Evolutionary conservation across 2,113 vertebrate genomes (phyloP).

Genomic region (Tympanuchus pallidicinctus): DNA sequence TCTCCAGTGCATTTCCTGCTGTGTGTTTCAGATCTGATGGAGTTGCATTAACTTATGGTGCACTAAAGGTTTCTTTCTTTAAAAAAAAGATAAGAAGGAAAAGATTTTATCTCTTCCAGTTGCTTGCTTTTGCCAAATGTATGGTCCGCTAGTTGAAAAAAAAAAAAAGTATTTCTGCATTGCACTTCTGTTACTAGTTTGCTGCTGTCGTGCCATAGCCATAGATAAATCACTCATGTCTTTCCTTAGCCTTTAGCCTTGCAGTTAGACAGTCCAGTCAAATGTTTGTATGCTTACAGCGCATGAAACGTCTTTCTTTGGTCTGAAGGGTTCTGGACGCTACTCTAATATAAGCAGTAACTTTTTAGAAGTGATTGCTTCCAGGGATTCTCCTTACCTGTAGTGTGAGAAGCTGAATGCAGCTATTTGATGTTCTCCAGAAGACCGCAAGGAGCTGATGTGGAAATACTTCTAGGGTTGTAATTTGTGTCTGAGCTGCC

Average conservation of each 20-base stretch:
- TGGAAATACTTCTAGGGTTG: background rate
- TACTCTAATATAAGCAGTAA: background rate
- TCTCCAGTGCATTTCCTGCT: background rate
- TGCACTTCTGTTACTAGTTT: background rate
- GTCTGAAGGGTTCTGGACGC: background rate
- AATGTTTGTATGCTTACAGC: background rate
- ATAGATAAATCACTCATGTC: background rate
- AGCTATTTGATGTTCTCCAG: background rate
- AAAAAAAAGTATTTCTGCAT: background rate
- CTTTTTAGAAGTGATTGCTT: background rate
- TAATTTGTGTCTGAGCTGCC: background rate
- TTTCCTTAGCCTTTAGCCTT: background rate
- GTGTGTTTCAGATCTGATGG: background rate
- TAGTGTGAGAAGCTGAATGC: background rate
- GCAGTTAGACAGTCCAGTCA: background rate
- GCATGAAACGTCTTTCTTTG: background rate
- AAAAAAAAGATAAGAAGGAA: background rate
- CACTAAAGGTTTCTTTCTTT: background rate
- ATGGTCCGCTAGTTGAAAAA: background rate
- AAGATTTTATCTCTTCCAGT: background rate
- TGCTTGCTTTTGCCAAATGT: background rate
- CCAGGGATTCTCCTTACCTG: background rate
- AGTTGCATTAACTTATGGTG: background rate
- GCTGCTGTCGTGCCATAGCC: background rate
- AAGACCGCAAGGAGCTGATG: background rate